These are phyloP conservation scores for Aspiorhynchus laticeps DNA, from an alignment of 2,113 vertebrate genomes.

Conservation along the genomic window DNA sequence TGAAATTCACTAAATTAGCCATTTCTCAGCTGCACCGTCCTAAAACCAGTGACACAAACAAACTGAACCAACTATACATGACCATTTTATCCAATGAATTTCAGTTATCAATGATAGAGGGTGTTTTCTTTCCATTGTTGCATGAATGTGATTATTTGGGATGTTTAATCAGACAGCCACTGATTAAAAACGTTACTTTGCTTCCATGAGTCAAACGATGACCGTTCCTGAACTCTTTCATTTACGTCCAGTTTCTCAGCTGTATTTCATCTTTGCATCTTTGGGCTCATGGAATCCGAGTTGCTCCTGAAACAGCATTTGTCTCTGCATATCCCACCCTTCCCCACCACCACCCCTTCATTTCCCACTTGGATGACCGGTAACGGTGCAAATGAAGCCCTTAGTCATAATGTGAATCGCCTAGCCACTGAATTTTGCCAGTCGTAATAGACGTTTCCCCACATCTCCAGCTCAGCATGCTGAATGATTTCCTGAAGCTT, in stretches of 20 bases:
- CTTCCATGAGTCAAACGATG: conserved; percentile 78
- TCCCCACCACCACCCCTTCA: conserved; percentile 38
- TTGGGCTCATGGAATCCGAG: conserved; percentile 77
- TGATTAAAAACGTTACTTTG: conserved; percentile 79
- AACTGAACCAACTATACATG: background rate
- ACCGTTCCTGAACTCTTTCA: conserved; percentile 37
- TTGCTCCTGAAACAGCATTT: conserved; percentile 71
- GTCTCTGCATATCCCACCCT: conserved; percentile 68
- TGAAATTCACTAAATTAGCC: background rate
- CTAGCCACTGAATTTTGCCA: background rate
- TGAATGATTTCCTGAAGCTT: background rate
- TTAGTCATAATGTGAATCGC: background rate
- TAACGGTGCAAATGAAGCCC: background rate
- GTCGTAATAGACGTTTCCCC: background rate
- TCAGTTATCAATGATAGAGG: conserved; percentile 79
- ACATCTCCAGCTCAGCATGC: background rate
- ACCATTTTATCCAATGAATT: conserved; percentile 71
- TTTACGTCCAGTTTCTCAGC: background rate
- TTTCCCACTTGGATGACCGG: conserved; percentile 25
- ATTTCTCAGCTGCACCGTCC: background rate
- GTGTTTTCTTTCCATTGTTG: conserved; percentile 79
- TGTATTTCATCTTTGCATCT: conserved; percentile 67
- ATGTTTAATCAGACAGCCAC: conserved; percentile 79
- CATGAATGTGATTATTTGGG: conserved; percentile 79
- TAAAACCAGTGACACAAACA: background rate